These are phyloP conservation scores for Limanda limanda DNA, from an alignment of 2,113 vertebrate species.

Conservation along the genomic window DNA sequence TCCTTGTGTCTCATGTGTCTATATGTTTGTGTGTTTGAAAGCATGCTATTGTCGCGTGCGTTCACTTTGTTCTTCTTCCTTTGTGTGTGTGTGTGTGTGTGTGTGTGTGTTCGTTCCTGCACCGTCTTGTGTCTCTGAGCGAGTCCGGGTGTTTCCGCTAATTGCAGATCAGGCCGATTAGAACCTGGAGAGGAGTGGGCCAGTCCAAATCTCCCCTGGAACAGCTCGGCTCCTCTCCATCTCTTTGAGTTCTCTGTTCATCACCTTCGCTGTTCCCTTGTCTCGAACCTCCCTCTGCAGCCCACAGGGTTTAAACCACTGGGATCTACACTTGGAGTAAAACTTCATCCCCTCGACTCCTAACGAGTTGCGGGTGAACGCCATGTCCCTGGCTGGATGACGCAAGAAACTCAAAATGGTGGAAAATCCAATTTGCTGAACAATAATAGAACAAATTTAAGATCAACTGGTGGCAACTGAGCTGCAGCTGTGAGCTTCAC, in stretches of 20 bases:
- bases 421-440: not conserved
- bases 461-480: slow-evolving; percentile 3
- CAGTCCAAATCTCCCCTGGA: slow-evolving; percentile 68
- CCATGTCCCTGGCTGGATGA: not conserved
- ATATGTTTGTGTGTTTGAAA: not conserved
- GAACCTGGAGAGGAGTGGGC: slow-evolving; percentile 54
- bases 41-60: too few species aligned
- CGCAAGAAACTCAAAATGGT: slow-evolving; percentile 5
- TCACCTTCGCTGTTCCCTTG: slow-evolving; percentile 10
- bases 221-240: slow-evolving; percentile 7
- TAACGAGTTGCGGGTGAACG: slow-evolving; percentile 13
- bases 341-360: not conserved
- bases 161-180: slow-evolving; percentile 72
- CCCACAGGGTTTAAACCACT: slow-evolving; percentile 6
- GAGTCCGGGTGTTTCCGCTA: slow-evolving; percentile 41
- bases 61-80: slow-evolving; percentile 13
- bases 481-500: not conserved
- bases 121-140: slow-evolving; percentile 48
- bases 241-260: slow-evolving; percentile 8
- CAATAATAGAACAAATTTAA: not conserved
- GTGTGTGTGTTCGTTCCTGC: slow-evolving; percentile 6
- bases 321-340: not conserved
- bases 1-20: not conserved
- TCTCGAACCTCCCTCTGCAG: slow-evolving; percentile 13
- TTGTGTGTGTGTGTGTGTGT: too few species aligned